Conservation (phyloP, 1,140 invertebrate species). For the Drosophila watanabei region DNA sequence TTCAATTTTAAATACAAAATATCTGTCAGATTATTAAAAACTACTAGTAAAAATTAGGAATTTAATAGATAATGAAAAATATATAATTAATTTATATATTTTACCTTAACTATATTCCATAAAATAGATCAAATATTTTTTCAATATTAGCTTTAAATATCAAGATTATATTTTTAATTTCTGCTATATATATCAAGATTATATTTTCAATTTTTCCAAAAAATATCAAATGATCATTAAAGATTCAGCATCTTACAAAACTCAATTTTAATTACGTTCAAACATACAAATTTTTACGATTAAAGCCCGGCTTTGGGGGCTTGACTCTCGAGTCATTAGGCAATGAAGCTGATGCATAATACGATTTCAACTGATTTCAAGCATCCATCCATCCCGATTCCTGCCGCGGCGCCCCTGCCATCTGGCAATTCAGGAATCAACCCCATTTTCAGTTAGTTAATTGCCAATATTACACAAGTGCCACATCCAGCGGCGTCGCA, state of each 20-base stretch:
- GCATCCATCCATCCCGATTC: constrained; percentile 32
- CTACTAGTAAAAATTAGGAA: no score
- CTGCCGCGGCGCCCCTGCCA: not conserved
- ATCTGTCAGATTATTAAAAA: no score
- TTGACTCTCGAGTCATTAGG: constrained; percentile 36
- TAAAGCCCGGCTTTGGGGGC: constrained; percentile 3
- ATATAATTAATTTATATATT: not conserved
- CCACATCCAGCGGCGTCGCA: constrained; percentile 52
- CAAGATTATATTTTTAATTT: no score
- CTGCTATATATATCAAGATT: no score
- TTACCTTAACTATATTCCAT: not conserved
- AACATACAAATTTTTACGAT: not conserved
- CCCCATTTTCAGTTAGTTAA: constrained; percentile 80
- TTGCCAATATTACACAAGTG: constrained; percentile 84
- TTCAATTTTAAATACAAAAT: no score
- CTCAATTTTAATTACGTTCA: not conserved
- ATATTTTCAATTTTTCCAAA: not conserved
- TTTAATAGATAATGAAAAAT: not conserved
- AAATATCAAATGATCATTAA: not conserved
- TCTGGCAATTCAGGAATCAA: constrained; percentile 77
- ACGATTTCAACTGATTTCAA: constrained; percentile 38
- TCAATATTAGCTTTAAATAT: no score
- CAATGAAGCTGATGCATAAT: constrained; percentile 43
- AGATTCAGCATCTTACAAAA: no score
- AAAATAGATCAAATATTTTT: no score